A percentile compares a stretch with the other conserved stretches of the same genome.
These are phyloP conservation scores for Ceraclea dissimilis DNA, from an alignment of 2,888 invertebrate genomes.

Conservation along the genomic window DNA sequence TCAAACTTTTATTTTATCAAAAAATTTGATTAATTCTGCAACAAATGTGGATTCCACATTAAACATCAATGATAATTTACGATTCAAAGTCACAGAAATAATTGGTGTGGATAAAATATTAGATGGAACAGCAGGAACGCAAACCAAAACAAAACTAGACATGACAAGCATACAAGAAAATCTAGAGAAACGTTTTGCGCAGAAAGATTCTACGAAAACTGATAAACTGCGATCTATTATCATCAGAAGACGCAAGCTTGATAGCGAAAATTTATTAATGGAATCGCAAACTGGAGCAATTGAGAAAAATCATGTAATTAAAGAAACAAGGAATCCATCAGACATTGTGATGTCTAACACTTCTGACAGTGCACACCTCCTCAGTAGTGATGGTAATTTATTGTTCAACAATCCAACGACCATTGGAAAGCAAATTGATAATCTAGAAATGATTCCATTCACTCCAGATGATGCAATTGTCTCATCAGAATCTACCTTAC, in stretches of 20 bases:
- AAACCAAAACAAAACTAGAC: not conserved
- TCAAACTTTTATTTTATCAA: not conserved
- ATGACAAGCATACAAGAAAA: not conserved
- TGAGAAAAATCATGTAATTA: too few relatives aligned
- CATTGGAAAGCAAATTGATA: too few relatives aligned
- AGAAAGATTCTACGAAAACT: not conserved
- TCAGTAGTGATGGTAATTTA: too few relatives aligned
- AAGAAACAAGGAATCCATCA: too few relatives aligned
- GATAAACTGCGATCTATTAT: not conserved
- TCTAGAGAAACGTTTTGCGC: not conserved
- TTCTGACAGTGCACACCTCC: too few relatives aligned
- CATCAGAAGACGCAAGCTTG: not conserved
- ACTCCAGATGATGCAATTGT: conserved; percentile 20
- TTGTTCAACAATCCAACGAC: too few relatives aligned
- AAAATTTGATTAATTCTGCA: not conserved
- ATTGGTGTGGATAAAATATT: not conserved
- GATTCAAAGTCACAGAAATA: not conserved
- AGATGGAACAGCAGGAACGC: not conserved
- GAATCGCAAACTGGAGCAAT: not conserved
- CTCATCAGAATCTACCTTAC: conserved; percentile 7
- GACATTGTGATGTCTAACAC: too few relatives aligned
- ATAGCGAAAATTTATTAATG: not conserved
- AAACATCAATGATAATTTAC: not conserved
- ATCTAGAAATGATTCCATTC: conserved; percentile 20
- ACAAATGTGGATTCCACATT: not conserved